A percentile compares a stretch with the other conserved stretches of the same genome.
These are phyloP conservation scores for Takifugu flavidus DNA, from an alignment of 2,113 vertebrate genomes.

Conservation along the genomic window DNA sequence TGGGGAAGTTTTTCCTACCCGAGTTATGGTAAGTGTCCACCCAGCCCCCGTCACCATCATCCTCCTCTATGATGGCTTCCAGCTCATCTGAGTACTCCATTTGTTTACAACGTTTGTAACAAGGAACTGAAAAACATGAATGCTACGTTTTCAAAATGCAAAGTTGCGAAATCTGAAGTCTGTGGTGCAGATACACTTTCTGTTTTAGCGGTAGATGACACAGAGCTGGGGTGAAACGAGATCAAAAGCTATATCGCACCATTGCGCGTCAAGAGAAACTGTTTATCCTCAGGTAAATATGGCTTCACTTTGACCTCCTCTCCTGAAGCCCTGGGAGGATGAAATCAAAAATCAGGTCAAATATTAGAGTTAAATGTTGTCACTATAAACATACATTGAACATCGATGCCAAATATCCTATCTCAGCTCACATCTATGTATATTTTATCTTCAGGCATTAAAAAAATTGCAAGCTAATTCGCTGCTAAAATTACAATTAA, in stretches of 20 bases:
- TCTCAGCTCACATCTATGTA: too few species aligned
- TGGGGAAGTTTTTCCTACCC: conserved; percentile 68
- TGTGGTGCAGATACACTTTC: too few species aligned
- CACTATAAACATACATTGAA: background rate
- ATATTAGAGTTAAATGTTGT: background rate
- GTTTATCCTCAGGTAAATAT: conserved; percentile 91
- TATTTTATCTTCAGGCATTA: too few species aligned
- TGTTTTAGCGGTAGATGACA: too few species aligned
- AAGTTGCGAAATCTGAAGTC: background rate
- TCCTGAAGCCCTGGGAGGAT: conserved; percentile 83
- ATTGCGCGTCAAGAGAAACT: conserved; percentile 96
- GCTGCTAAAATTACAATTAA: too few species aligned
- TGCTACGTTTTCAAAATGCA: background rate
- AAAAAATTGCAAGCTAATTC: too few species aligned
- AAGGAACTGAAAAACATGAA: conserved; percentile 79
- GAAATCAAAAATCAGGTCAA: background rate
- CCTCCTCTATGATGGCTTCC: conserved; percentile 98
- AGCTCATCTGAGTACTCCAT: conserved; percentile 98
- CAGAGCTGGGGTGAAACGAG: background rate
- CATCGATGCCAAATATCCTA: too few species aligned
- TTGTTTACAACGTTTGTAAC: conserved; percentile 98
- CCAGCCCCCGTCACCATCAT: conserved; percentile 98
- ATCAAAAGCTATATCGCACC: conserved; percentile 58
- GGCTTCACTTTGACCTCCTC: conserved; percentile 95
- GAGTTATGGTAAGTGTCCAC: conserved; percentile 97